These are phyloP conservation scores for Microplitis mediator DNA, from an alignment of 1,140 invertebrate genomes.

Conservation along the genomic window DNA sequence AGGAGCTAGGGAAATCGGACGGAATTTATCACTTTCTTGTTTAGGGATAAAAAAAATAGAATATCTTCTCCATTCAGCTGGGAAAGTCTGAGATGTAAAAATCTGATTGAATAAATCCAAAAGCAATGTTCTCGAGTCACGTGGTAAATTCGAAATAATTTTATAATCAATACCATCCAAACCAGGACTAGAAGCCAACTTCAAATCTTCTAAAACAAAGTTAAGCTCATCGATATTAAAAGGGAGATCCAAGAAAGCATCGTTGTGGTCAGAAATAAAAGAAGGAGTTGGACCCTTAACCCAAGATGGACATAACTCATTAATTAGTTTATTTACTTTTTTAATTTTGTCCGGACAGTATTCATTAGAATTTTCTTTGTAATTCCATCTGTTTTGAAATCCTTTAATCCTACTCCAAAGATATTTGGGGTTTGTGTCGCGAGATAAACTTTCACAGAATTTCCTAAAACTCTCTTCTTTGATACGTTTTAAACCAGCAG, in stretches of 20 bases:
- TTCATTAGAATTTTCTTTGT: not conserved
- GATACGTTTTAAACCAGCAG: not conserved
- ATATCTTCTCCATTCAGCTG: not conserved
- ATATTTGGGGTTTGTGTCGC: not conserved
- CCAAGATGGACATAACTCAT: not conserved
- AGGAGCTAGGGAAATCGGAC: not conserved
- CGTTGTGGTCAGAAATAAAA: not conserved
- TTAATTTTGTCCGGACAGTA: not conserved
- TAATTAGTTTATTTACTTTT: not conserved
- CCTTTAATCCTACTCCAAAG: not conserved
- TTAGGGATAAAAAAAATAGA: not conserved
- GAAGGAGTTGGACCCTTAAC: not conserved
- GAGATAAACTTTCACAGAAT: not conserved
- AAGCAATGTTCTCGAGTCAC: not conserved
- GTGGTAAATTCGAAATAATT: not conserved
- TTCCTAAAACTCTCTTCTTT: not conserved
- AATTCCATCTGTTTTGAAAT: constrained; percentile 1
- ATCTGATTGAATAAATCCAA: not conserved
- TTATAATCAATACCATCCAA: not conserved
- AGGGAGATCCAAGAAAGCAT: not conserved
- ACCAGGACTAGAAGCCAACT: not conserved
- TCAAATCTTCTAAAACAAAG: not conserved
- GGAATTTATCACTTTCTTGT: not conserved
- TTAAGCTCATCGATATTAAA: not conserved
- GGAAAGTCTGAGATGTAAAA: not conserved